Conservation (phyloP, 2,888 invertebrate species). For the Cerastis leucographa region DNA sequence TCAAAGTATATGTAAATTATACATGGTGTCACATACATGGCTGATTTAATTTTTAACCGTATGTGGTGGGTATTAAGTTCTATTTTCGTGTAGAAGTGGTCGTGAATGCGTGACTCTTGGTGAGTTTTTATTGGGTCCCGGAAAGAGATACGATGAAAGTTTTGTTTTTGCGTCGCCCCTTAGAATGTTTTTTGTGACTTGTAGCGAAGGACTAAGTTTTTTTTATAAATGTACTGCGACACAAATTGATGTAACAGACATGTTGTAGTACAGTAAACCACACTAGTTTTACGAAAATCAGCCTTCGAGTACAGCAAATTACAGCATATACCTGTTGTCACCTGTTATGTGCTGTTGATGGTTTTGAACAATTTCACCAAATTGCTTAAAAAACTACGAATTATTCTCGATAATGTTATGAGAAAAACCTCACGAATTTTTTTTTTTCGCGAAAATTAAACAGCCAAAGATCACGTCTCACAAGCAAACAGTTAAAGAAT, state of each 20-base stretch:
- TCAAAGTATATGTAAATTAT: slow-evolving; percentile 37
- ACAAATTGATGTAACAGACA: not conserved
- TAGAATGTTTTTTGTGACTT: slow-evolving; percentile 13
- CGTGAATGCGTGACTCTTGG: slow-evolving; percentile 10
- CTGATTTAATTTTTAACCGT: slow-evolving; percentile 18
- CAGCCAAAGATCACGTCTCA: slow-evolving; percentile 12
- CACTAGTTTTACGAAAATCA: not conserved
- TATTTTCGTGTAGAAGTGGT: slow-evolving; percentile 21
- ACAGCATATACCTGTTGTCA: not conserved
- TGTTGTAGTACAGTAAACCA: not conserved
- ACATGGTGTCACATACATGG: slow-evolving; percentile 11
- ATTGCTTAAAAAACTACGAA: not conserved
- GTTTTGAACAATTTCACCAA: not conserved
- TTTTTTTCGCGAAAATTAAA: slow-evolving; percentile 4
- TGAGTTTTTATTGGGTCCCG: slow-evolving; percentile 36
- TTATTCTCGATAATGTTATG: not conserved
- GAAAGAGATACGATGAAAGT: slow-evolving; percentile 27
- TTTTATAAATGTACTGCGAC: not conserved
- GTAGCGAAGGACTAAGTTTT: slow-evolving; percentile 14
- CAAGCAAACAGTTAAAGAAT: slow-evolving; percentile 7
- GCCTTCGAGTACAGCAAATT: not conserved
- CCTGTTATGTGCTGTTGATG: not conserved
- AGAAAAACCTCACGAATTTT: not conserved
- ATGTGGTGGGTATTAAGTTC: not conserved
- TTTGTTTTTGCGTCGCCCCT: slow-evolving; percentile 25